A percentile compares a stretch with the other conserved stretches of the same genome.
These are phyloP conservation scores for Mormyrops attenuatus DNA, from an alignment of 2,797 vertebrate species.

Conservation along the genomic window DNA sequence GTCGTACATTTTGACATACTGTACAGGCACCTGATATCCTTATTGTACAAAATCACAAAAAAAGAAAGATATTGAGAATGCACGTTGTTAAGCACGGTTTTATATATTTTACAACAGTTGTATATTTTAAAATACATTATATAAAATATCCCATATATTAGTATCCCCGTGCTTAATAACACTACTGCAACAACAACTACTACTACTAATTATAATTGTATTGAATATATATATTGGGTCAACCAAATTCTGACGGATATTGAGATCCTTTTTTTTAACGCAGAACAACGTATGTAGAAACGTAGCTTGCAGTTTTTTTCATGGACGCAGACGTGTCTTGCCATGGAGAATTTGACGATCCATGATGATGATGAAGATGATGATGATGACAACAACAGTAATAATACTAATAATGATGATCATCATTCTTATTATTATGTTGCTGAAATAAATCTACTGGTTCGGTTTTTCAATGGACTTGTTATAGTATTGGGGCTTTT, in stretches of 20 bases:
- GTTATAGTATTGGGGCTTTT: not conserved
- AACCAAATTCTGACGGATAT: no score
- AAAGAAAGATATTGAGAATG: not conserved
- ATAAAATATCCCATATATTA: not conserved
- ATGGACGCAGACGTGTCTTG: not conserved
- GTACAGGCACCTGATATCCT: not conserved
- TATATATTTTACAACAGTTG: not conserved
- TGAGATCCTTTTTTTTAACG: no score
- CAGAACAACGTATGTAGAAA: not conserved
- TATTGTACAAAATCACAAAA: not conserved
- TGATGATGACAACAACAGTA: not conserved
- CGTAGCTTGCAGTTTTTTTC: not conserved
- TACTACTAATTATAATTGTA: not conserved
- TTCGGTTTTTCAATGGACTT: not conserved
- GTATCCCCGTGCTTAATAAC: not conserved
- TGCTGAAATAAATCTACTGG: not conserved
- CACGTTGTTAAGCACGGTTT: not conserved
- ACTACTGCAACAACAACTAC: not conserved
- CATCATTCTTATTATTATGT: not conserved
- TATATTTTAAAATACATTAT: not conserved
- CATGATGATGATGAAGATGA: not conserved
- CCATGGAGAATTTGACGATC: not conserved
- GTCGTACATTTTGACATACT: not conserved
- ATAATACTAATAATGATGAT: not conserved
- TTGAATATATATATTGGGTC: no score